phyloP scores from a whole-genome alignment of 2,888 invertebrate genomes.

The Neocrepidodera transversa region DNA sequence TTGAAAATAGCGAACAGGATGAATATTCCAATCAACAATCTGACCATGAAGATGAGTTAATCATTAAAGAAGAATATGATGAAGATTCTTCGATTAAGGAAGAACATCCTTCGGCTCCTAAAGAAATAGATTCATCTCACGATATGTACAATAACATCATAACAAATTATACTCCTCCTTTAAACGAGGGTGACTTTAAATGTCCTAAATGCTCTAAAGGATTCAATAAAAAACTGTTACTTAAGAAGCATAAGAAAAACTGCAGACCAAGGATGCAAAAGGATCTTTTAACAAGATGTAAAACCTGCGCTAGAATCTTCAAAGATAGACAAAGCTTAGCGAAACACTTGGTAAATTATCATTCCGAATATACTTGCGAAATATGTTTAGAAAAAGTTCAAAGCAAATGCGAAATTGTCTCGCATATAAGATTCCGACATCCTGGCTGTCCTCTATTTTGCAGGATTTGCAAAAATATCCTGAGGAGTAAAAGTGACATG shows the following conservation, averaged over 20 bases:
- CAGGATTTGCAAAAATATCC: conserved; percentile 63
- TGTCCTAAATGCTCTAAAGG: conserved; percentile 66
- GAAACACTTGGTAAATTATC: conserved; percentile 65
- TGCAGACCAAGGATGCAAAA: conserved; percentile 62
- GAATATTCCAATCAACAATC: conserved; percentile 39
- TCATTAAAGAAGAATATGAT: conserved; percentile 30
- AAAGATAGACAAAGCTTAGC: conserved; percentile 65
- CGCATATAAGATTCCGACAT: conserved; percentile 63
- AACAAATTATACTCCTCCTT: conserved; percentile 59
- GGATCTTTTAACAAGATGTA: conserved; percentile 64
- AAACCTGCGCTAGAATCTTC: conserved; percentile 66
- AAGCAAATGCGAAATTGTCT: conserved; percentile 66
- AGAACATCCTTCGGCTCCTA: conserved; percentile 46
- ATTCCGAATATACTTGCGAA: conserved; percentile 64
- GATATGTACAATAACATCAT: conserved; percentile 59
- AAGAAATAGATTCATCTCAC: conserved; percentile 58
- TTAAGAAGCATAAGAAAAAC: conserved; percentile 67
- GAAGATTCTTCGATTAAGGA: conserved; percentile 25
- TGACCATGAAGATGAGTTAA: conserved; percentile 12
- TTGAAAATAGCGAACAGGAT: conserved; percentile 40
- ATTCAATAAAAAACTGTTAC: conserved; percentile 64
- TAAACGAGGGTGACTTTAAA: conserved; percentile 62
- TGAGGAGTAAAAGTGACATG: conserved; percentile 63
- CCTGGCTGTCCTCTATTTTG: conserved; percentile 64
- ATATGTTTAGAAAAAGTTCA: conserved; percentile 64